Evolutionary conservation across 2,113 vertebrate genomes (phyloP).

Genomic region (Pithys albifrons): DNA sequence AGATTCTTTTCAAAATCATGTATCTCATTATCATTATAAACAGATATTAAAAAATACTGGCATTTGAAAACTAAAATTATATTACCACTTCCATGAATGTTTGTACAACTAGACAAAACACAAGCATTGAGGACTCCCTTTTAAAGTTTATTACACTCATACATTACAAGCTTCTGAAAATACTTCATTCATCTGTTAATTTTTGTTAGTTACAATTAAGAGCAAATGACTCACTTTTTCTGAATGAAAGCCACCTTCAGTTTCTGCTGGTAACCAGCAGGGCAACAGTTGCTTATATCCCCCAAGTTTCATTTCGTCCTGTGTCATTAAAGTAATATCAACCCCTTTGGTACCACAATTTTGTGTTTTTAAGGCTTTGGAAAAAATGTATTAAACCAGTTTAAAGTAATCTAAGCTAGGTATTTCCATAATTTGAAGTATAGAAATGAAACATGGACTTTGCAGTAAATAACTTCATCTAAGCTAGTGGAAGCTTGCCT

Average conservation of each 20-base stretch:
- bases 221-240: not conserved
- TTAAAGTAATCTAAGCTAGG: not conserved
- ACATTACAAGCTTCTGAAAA: not conserved
- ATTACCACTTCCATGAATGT: not conserved
- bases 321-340: not conserved
- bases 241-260: not conserved
- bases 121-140: not conserved
- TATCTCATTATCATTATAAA: not conserved
- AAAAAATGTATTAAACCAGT: not conserved
- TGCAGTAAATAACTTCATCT: not conserved
- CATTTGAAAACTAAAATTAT: not conserved
- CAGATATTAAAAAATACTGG: fast-evolving
- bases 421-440: not conserved
- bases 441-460: not conserved
- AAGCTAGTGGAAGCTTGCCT: not conserved
- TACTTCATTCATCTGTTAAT: not conserved
- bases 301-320: not conserved
- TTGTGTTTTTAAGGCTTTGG: not conserved
- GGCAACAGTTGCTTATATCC: not conserved
- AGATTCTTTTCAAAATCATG: not conserved
- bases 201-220: not conserved
- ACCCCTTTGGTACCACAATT: not conserved
- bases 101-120: not conserved
- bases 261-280: not conserved
- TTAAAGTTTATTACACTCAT: not conserved